Evolutionary conservation across 2,888 invertebrate species (phyloP), one percentile per base, ranked within the genome.

Genomic region (Eilema griseolum): DNA sequence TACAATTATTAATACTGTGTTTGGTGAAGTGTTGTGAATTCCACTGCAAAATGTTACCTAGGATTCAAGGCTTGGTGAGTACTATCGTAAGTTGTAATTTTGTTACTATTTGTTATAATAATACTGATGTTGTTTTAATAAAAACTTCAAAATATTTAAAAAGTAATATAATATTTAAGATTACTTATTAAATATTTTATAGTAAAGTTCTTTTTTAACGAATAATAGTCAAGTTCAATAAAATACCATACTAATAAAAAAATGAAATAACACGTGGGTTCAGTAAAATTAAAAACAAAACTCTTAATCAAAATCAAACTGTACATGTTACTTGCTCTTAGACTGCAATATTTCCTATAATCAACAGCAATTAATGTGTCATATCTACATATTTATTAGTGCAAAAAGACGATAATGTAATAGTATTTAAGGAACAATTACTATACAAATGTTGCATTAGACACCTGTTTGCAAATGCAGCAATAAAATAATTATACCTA

Each of bases 41-140:
- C 57, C 28, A 65, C 67, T 68, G n/a, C 76, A 91, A 87, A 78
- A 95, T 95, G 95, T 94, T 95, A 88, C 95, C 95, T 60, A 92
- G 93, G 91, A 93, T 95, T 80, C 95, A 95, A 80, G 94, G 94
- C 86, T 85, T 95, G 94, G 95, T 95, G 77, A 91, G 95, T 91
- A 72, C 56, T 46, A 61, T 67, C 16, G 61, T 67, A 67, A 67
- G 67, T 68, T 64, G 26, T 31, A 64, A 0, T 52, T 41, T 52
- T 3, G 0, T 52, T 52, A 52, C n/a, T 64, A 52, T 16, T 63
- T 7, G n/a, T 64, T 26, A 5, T 24, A 46, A 26, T 16, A 61
- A 4, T 61, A 12, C 24, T 12, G 12, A 57, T 57, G 5, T 46
- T 46, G 5, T 20, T 20, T 5, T 14, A 16, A 5, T 46, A n/a